phyloP scores from a whole-genome alignment of 23 tunicate species.

The Ascidia mentula region DNA sequence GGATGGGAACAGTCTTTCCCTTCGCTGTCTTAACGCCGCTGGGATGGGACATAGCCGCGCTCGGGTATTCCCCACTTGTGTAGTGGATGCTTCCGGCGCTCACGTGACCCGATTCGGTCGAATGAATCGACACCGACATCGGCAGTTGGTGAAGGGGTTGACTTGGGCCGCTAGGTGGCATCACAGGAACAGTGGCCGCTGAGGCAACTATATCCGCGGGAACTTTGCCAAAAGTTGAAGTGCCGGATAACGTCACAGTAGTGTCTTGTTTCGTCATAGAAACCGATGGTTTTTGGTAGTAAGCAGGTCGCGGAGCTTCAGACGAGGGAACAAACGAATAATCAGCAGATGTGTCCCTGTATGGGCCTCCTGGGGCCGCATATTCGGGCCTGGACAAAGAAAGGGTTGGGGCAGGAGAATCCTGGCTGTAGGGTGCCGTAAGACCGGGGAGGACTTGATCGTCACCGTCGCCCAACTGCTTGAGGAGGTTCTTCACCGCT shows the following conservation, averaged over 20 bases:
- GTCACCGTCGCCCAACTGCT: conserved; percentile 43
- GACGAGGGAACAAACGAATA: not conserved
- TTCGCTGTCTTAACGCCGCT: conserved; percentile 51
- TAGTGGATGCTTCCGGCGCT: not conserved
- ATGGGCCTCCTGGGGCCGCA: not conserved
- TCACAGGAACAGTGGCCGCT: not conserved
- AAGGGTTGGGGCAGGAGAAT: conserved; percentile 57
- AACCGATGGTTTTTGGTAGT: not conserved
- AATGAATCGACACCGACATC: conserved; percentile 7
- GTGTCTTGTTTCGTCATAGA: not conserved
- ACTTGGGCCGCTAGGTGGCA: not conserved
- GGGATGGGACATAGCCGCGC: not conserved
- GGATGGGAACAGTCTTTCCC: conserved; percentile 91
- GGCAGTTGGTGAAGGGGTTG: not conserved
- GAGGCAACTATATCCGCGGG: not conserved
- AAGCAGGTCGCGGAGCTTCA: not conserved
- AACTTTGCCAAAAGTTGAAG: not conserved
- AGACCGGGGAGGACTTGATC: conserved; percentile 33
- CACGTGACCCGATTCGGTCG: not conserved
- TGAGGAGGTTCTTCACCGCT: conserved; percentile 72
- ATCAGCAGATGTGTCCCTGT: not conserved
- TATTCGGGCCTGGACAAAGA: conserved; percentile 11
- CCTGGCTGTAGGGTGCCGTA: conserved; percentile 53
- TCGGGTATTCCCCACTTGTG: conserved; percentile 1
- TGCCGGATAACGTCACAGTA: not conserved